Percentiles rank a stretch among this genome's conserved stretches.
Evolutionary conservation across 2,113 vertebrate genomes (phyloP).

Genomic region (Saguinus midas): DNA sequence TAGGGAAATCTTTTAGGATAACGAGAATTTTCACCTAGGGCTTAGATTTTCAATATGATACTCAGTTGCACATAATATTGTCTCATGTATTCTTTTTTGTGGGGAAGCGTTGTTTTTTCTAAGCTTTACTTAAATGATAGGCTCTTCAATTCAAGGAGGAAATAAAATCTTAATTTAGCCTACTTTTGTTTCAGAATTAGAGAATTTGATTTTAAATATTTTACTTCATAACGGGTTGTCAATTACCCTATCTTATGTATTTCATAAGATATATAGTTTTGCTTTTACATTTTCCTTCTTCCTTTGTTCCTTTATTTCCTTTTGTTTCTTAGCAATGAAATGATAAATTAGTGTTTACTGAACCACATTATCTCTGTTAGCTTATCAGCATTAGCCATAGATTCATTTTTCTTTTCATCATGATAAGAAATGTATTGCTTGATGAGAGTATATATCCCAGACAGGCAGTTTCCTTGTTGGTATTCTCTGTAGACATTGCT

Average conservation of each 20-base stretch:
- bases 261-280: not conserved
- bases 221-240: not conserved
- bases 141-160: constrained; percentile 27
- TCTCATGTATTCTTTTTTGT: not conserved
- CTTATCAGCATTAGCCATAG: constrained; percentile 81
- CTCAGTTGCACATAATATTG: not conserved
- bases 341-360: constrained; percentile 74
- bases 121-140: not conserved
- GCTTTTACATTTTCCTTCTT: constrained; percentile 17
- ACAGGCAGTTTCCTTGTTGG: constrained; percentile 79
- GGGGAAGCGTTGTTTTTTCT: not conserved
- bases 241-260: not conserved
- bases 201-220: not conserved
- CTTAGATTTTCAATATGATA: not conserved
- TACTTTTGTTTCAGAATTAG: constrained; percentile 26
- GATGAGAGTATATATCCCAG: constrained; percentile 82
- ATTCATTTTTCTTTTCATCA: constrained; percentile 83
- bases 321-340: constrained; percentile 66
- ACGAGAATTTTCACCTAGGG: not conserved
- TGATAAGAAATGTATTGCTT: constrained; percentile 80
- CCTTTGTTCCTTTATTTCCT: constrained; percentile 40
- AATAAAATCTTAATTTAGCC: not conserved
- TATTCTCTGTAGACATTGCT: constrained; percentile 77
- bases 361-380: constrained; percentile 70
- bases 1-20: not conserved